Evolutionary conservation across 2,888 invertebrate species (phyloP), one percentile per base, ranked within the genome.

Genomic region (Scaptomyza reducta): DNA sequence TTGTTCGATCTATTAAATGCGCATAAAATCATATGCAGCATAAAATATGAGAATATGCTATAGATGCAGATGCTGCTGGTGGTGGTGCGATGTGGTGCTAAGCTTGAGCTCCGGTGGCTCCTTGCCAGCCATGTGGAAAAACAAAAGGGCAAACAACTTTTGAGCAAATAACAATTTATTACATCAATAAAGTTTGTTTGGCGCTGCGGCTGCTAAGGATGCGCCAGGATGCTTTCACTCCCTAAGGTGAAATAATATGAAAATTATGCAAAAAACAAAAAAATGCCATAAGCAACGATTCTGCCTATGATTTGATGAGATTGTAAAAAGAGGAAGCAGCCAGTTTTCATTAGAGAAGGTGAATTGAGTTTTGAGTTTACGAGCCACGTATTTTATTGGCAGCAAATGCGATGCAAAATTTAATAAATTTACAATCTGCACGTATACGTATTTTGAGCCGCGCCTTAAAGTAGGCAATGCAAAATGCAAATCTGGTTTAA

Each of bases 211-310:
- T 66, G 45, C 14, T 31, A 9, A 27, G 45, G 33, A 33, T 25
- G 47, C 55, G 25, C 16, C 9, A 31, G 46, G 22, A 35, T 38
- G 7, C 3, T 31, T 11, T 4, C 47, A 45, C 14, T 35, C 40
- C 10, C 22, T 71, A 79, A 88, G 88, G 88, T 88, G 70, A 79
- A 87, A 82, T 88, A 87, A 87, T 80, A 74, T 44, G 74, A 76
- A 88, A 88, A 89, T 88, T 85, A 88, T 88, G 89, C 85, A 66
- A 77, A 77, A 31, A 29, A 29, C 27, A 29, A 6, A 22, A 27
- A 27, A 79, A 69, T 59, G 22, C 29, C 16, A 72, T 82, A 83
- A 73, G 83, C 74, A 74, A 64, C 49, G 46, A 77, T 74, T 55
- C 22, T 60, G 56, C 58, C 61, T 50, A 31, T 45, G 53, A 61